phyloP scores from a whole-genome alignment of 2,113 vertebrate genomes.

The Excalfactoria chinensis region DNA sequence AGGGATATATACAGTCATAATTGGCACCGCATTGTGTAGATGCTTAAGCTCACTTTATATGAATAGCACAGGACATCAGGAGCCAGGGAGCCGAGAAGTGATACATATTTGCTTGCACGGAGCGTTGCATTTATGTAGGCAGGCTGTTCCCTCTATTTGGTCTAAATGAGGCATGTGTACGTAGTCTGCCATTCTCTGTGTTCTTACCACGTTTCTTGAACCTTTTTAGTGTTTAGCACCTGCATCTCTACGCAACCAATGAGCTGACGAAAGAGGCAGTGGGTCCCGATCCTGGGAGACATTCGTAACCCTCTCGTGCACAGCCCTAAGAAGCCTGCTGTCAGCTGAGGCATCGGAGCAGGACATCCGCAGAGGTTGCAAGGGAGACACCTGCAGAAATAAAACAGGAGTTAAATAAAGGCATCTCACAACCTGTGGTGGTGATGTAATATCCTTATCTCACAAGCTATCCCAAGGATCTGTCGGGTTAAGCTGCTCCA shows the following conservation, averaged over 20 bases:
- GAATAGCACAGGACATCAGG: slow-evolving; percentile 17
- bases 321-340: background rate
- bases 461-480: background rate
- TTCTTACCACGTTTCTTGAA: background rate
- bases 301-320: background rate
- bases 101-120: slow-evolving; percentile 24
- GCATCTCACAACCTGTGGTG: background rate
- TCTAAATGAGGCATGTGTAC: background rate
- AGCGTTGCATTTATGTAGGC: background rate
- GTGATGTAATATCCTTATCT: background rate
- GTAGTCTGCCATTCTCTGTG: background rate
- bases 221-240: background rate
- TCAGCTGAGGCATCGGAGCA: background rate
- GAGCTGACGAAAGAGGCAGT: background rate
- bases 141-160: background rate
- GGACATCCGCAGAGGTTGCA: background rate
- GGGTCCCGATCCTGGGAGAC: background rate
- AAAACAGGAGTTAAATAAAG: too few species aligned
- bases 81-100: slow-evolving; percentile 41
- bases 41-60: slow-evolving; percentile 31
- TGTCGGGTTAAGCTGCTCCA: background rate
- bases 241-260: background rate
- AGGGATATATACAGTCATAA: slow-evolving; percentile 24
- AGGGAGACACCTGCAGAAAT: background rate
- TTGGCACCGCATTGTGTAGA: slow-evolving; percentile 20